Conservation (phyloP, 2,888 invertebrate genomes). For the Callimorpha dominula region DNA sequence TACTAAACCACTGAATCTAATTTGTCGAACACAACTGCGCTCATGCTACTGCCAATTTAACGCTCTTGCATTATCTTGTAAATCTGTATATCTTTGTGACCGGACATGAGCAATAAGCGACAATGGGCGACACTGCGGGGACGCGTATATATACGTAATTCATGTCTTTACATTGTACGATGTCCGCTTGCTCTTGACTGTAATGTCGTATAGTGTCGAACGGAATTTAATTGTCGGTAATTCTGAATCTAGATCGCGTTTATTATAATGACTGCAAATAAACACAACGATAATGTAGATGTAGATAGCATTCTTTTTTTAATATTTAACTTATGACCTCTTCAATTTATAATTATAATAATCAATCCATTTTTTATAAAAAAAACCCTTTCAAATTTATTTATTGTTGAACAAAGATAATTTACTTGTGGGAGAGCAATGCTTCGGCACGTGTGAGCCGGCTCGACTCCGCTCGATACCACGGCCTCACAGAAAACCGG, state of each 20-base stretch:
- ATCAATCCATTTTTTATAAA: too few relatives aligned
- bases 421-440: too few relatives aligned
- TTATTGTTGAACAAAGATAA: too few relatives aligned
- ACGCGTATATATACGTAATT: constrained; percentile 44
- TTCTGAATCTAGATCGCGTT: background rate
- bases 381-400: too few relatives aligned
- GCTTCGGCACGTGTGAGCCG: too few relatives aligned
- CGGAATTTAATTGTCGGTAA: constrained; percentile 11
- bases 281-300: too few relatives aligned
- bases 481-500: too few relatives aligned
- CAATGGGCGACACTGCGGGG: constrained; percentile 59
- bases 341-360: too few relatives aligned
- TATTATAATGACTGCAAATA: too few relatives aligned
- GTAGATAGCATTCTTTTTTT: too few relatives aligned
- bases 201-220: background rate
- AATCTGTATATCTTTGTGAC: constrained; percentile 44
- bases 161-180: constrained; percentile 49
- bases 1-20: constrained; percentile 11
- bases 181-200: constrained; percentile 24
- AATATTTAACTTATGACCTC: too few relatives aligned
- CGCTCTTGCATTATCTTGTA: constrained; percentile 37
- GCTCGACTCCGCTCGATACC: too few relatives aligned
- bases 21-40: constrained; percentile 16
- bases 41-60: constrained; percentile 29
- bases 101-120: constrained; percentile 76